phyloP scores from a whole-genome alignment of 2,797 vertebrate genomes.

The Lagorchestes hirsutus region DNA sequence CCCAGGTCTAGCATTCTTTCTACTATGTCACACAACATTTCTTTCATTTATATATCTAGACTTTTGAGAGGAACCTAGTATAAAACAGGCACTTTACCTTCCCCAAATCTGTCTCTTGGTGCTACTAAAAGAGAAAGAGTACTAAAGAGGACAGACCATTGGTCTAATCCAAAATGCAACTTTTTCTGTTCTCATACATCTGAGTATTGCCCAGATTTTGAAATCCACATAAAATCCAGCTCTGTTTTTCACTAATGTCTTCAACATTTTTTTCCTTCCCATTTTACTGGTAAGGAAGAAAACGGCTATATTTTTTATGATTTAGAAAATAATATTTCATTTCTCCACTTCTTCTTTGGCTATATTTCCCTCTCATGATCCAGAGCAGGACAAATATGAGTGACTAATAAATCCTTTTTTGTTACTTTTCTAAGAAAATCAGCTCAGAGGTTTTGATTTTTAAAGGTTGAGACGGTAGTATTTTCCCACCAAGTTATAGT shows the following conservation, averaged over 20 bases:
- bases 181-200: not conserved
- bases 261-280: conserved; percentile 35
- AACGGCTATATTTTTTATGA: conserved; percentile 62
- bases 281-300: conserved; percentile 70
- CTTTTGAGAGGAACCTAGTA: not conserved
- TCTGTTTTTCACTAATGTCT: not conserved
- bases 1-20: not conserved
- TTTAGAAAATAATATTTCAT: conserved; percentile 64
- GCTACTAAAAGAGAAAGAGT: not conserved
- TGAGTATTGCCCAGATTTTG: not conserved
- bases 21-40: not conserved
- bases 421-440: conserved; percentile 67
- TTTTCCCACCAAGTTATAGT: not conserved
- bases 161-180: not conserved
- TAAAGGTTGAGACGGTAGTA: conserved; percentile 14
- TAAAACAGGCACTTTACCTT: not conserved
- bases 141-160: not conserved
- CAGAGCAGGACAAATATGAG: conserved; percentile 65
- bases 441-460: conserved; percentile 65
- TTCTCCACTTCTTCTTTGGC: conserved; percentile 52
- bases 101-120: conserved; percentile 9
- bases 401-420: conserved; percentile 72
- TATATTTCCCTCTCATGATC: conserved; percentile 61
- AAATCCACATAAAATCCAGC: rapidly evolving
- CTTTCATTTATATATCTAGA: not conserved